Evolutionary conservation across 2,113 vertebrate genomes (phyloP), one percentile per base, ranked within the genome.

Genomic region (Nycticorax nycticorax): DNA sequence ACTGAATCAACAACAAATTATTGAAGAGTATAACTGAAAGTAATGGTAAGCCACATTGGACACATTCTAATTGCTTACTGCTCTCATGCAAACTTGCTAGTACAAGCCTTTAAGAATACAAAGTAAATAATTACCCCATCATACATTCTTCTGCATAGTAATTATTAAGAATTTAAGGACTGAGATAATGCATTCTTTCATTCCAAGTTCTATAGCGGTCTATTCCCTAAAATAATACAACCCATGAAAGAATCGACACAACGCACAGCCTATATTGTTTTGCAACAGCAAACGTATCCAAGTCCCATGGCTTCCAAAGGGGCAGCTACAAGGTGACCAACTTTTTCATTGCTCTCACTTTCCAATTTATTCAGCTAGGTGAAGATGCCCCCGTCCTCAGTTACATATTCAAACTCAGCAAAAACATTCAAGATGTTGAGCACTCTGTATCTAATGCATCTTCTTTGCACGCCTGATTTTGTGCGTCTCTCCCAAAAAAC

Each of bases 51-150:
- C 62, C 66, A 68, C 80, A 66, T 78, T 43, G 69, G 85, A 87
- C 92, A 96, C 37, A 50, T 90, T 88, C 64, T 96, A 96, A 72
- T 84, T 89, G 73, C 90, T 95, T 45, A 30, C 4, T 57, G 43
- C 33, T 74, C 75, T 72, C 74, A 59, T 43, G 48, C n/a, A 66
- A 62, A 62, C 88, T 84, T 88, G 75, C 68, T 91, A 50, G 60
- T 41, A 68, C 17, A 21, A 85, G 60, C 55, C 75, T 90, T 82
- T 76, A 67, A 73, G 74, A 66, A 88, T 9, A 45, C 16, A 68
- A 69, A 92, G 71, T 78, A 91, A 89, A 57, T 76, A 57, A 85
- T 94, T 66, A 71, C 69, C 55, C 68, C 57, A 75, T 20, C 64
- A 57, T 12, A 52, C 19, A 14, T 27, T 41, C 79, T 59, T 59